Evolutionary conservation across 2,113 vertebrate species (phyloP), one percentile per base, ranked within the genome.

Genomic region (Actenoides lindsayi): DNA sequence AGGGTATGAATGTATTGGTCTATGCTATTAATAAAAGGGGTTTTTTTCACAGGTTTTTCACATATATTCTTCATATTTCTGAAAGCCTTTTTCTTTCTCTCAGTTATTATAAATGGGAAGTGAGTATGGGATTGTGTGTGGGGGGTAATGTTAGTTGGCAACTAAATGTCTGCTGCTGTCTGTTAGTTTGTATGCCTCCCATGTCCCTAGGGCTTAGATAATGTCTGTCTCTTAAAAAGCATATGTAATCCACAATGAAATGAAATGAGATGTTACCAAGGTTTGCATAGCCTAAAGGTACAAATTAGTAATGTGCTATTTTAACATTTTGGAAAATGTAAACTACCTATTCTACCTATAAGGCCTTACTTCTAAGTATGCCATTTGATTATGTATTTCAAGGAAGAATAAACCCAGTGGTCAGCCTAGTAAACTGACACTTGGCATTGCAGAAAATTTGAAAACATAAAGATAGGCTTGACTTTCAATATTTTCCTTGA

Each of bases 181-280:
- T 97, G 5, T 92, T 93, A 30, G 51, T 94, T 97, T 93, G 18
- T 89, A 89, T 93, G 82, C 67, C 48, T 96, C 35, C 81, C 27
- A 5, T 96, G 70, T 91, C 96, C 90, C 79, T 74, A 54, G 89
- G 91, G 81, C 89, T 97, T 74, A 60, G 71, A 95, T 97, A 97
- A 96, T 97, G 82, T 89, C 86, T 97, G 76, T 95, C 92, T 95
- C 90, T 94, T 59, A 87, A 97, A 97, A 92, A 93, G 84, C 91
- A 83, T 97, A 63, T 80, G 94, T 97, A 97, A 97, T 96, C 85
- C 71, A 82, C 59, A 80, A 74, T 39, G 42, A 94, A 80, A 74
- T 39, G 42, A 94, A 97, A 96, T 96, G 89, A 97, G 85, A 93
- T 95, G 91, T 84, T 96, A 89, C 83, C 74, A 81, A 81, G 90